These are phyloP conservation scores for Sesamia inferens DNA, from an alignment of 2,888 invertebrate genomes.

Conservation along the genomic window DNA sequence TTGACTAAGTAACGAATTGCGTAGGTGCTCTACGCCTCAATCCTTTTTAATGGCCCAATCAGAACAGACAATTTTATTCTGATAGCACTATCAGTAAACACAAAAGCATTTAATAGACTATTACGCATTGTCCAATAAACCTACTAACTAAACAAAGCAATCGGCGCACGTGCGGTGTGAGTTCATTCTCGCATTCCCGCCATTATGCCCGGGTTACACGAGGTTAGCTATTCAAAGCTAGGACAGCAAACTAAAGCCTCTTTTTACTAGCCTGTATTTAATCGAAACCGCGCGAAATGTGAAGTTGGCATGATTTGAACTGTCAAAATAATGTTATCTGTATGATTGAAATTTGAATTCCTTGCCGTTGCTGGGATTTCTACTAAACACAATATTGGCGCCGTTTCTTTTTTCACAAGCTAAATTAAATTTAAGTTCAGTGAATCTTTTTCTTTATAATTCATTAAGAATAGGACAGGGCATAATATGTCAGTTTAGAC, in stretches of 20 bases:
- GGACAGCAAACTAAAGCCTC: not conserved
- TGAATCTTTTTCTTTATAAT: too few relatives aligned
- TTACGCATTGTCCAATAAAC: conserved; percentile 44
- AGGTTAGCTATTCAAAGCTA: not conserved
- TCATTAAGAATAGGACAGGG: too few relatives aligned
- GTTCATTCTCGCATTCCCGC: conserved; percentile 38
- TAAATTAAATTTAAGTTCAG: too few relatives aligned
- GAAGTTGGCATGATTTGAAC: too few relatives aligned
- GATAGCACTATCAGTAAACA: conserved; percentile 45
- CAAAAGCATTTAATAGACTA: conserved; percentile 40
- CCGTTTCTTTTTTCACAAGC: too few relatives aligned
- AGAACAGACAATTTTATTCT: conserved; percentile 31
- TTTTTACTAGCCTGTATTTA: not conserved
- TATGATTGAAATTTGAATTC: too few relatives aligned
- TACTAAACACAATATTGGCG: too few relatives aligned
- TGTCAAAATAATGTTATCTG: too few relatives aligned
- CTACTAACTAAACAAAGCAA: conserved; percentile 52
- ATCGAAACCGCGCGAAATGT: too few relatives aligned
- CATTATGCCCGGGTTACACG: conserved; percentile 19
- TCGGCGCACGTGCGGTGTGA: conserved; percentile 50
- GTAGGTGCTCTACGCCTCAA: conserved; percentile 2
- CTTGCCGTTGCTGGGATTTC: too few relatives aligned
- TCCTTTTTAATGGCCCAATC: conserved; percentile 29
- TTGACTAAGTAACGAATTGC: conserved; percentile 24
- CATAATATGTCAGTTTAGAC: too few relatives aligned